phyloP scores from a whole-genome alignment of 2,797 vertebrate genomes.

The Lophius americanus region DNA sequence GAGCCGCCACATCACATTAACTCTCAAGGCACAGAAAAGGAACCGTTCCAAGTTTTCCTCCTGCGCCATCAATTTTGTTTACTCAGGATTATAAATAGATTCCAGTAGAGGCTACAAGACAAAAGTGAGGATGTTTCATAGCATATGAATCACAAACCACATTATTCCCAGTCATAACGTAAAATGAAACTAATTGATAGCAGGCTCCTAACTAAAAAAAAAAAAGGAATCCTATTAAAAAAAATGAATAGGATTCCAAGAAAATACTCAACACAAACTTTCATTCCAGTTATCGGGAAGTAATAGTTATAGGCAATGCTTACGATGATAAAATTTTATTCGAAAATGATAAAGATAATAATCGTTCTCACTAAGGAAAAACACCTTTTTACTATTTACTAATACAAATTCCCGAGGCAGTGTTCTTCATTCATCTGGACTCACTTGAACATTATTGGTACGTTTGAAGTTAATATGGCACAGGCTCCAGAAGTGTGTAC shows the following conservation, averaged over 20 bases:
- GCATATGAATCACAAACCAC: constrained; percentile 10
- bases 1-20: constrained; percentile 33
- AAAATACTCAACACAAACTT: constrained; percentile 7
- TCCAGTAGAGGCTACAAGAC: constrained; percentile 35
- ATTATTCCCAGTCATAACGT: constrained; percentile 2
- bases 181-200: not conserved
- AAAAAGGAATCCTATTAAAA: not conserved
- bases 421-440: constrained; percentile 10
- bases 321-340: constrained; percentile 61
- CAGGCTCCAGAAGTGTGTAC: constrained; percentile 1
- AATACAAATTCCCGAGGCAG: not conserved
- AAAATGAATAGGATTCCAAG: not conserved
- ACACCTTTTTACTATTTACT: constrained; percentile 26
- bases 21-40: constrained; percentile 24
- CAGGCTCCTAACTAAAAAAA: not conserved
- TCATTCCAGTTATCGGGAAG: constrained; percentile 9
- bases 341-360: constrained; percentile 59
- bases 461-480: constrained; percentile 15
- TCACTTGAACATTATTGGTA: not conserved
- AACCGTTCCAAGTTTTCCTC: constrained; percentile 21
- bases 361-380: constrained; percentile 41
- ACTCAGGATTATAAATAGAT: constrained; percentile 69
- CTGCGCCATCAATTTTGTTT: constrained; percentile 65
- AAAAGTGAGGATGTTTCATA: constrained; percentile 21
- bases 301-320: constrained; percentile 24